These are phyloP conservation scores for Dipodomys ordii DNA, from an alignment of 2,113 vertebrate species.

Conservation along the genomic window DNA sequence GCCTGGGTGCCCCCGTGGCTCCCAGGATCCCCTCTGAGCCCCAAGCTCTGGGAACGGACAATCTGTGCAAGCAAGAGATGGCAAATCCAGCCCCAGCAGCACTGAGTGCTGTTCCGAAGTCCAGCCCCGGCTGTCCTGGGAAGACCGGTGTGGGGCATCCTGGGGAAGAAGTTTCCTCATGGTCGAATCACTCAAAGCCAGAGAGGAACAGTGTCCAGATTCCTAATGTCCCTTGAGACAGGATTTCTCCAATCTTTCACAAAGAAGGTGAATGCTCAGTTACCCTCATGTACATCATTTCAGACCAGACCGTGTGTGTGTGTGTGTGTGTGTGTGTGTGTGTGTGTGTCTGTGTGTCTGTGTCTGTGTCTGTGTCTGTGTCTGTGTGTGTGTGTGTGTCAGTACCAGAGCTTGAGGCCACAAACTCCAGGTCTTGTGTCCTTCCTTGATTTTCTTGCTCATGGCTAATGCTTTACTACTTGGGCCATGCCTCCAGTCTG, in stretches of 20 bases:
- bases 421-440: too few relatives aligned
- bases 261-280: not conserved
- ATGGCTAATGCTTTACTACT: too few relatives aligned
- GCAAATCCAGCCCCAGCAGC: not conserved
- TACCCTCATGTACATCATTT: too few relatives aligned
- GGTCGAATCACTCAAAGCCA: not conserved
- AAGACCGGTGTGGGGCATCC: not conserved
- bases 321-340: too few relatives aligned
- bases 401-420: too few relatives aligned
- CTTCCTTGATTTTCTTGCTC: too few relatives aligned
- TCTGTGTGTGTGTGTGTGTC: too few relatives aligned
- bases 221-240: not conserved
- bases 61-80: too few relatives aligned
- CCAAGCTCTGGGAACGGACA: fast-evolving
- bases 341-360: too few relatives aligned
- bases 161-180: not conserved
- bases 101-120: not conserved
- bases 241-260: not conserved
- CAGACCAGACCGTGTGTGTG: too few relatives aligned
- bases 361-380: too few relatives aligned
- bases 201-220: not conserved
- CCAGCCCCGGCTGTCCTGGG: not conserved
- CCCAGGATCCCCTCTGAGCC: not conserved
- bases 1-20: not conserved
- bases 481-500: too few relatives aligned